Evolutionary conservation across 2,113 vertebrate genomes (phyloP), one percentile per base, ranked within the genome.

Genomic region (Zosterops lateralis): DNA sequence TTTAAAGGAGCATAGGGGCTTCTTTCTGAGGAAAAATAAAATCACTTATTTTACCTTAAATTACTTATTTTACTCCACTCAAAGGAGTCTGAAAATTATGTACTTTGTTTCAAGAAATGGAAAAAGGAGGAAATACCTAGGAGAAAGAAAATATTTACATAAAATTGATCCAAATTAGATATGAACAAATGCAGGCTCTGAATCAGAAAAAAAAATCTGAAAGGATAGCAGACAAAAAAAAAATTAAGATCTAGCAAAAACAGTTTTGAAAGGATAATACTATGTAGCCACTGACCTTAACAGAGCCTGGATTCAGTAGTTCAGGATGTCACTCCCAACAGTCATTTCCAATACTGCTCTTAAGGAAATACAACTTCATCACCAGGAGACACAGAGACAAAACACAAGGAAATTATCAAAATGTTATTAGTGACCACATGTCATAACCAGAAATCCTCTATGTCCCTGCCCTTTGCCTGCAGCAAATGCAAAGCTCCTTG

Each of bases 321-420:
- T 92, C 87, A 87, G 48, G 45, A 72, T 80, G 86, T 92, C 86
- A 90, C 7, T 73, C 79, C 64, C 73, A 86, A 47, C 40, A 91
- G 89, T 79, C 28, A 57, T 85, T 93, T 83, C 78, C 29, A 76
- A 7, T 47, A 84, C 51, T 44, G 51, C 44, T 67, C 44, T 86
- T 86, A 64, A 12, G 51, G 54, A 93, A 90, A 95, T 77, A 50
- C 0, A 0, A 83, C 14, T 28, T 73, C 92, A 93, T 79, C 53
- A 65, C 58, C 32, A 34, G 58, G 82, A 85, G 64, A 73, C 45
- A 60, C 10, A 76, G 62, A 72, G 36, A 84, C 29, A 65, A 83
- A 93, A 91, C 31, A 57, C 21, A 83, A 78, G 12, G 54, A 89
- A 92, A 94, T 91, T 36, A 79, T 90, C 61, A 50, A 54, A 86